A percentile compares a stretch with the other conserved stretches of the same genome.
Conservation (phyloP, 2,888 invertebrate species). For the Euspilapteryx auroguttella region DNA sequence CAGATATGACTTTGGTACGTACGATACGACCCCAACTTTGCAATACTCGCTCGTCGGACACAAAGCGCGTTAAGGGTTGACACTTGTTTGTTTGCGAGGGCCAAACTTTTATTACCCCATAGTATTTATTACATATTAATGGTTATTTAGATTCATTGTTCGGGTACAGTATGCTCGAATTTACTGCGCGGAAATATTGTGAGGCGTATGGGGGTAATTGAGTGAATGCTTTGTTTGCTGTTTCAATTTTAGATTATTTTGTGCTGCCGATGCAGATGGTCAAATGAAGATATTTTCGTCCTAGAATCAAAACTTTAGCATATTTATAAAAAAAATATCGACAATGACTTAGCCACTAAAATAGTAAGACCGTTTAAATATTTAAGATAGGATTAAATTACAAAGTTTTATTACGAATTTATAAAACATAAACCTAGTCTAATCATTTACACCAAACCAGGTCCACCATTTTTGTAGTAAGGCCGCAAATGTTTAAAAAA, state of each 20-base stretch:
- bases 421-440: no score
- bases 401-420: no score
- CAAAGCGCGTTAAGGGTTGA: slow-evolving; percentile 28
- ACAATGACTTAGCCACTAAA: no score
- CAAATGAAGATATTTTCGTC: slow-evolving; percentile 23
- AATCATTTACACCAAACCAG: no score
- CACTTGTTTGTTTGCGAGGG: slow-evolving; percentile 59
- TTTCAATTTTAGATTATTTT: slow-evolving; percentile 19
- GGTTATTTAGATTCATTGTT: slow-evolving; percentile 61
- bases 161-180: slow-evolving; percentile 56
- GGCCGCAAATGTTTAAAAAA: no score
- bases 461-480: no score
- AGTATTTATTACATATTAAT: slow-evolving; percentile 63
- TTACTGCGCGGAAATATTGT: slow-evolving; percentile 41
- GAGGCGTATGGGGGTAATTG: no score
- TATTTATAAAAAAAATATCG: no score
- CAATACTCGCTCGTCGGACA: no score
- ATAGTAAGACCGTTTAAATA: no score
- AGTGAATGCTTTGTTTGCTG: slow-evolving; percentile 14
- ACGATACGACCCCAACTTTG: neutral
- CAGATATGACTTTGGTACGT: neutral
- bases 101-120: slow-evolving; percentile 50
- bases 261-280: neutral
- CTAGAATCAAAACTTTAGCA: slow-evolving; percentile 12
- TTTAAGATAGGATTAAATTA: no score